Conservation (phyloP, 2,888 invertebrate genomes). For the Andricus curvator region DNA sequence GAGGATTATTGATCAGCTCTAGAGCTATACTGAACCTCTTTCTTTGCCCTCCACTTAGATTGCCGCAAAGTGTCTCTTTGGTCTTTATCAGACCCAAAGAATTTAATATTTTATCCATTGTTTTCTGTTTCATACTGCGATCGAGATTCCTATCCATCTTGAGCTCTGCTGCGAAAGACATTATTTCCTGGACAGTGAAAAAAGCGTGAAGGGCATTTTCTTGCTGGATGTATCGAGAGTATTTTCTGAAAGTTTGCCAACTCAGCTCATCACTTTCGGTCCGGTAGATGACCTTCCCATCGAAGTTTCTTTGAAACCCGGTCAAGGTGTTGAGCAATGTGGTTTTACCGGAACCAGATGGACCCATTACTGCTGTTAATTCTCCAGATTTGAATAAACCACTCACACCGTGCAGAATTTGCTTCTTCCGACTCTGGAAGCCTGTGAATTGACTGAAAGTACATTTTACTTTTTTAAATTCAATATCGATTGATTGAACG, state of each 20-base stretch:
- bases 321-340: no score
- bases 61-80: not conserved
- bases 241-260: not conserved
- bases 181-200: not conserved
- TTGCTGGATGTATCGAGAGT: conserved; percentile 9
- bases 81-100: conserved; percentile 9
- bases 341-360: no score
- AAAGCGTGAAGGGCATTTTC: not conserved
- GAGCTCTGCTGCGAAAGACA: not conserved
- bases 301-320: not conserved
- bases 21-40: conserved; percentile 14
- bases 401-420: no score
- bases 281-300: not conserved
- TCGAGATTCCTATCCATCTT: not conserved
- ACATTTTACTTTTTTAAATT: no score
- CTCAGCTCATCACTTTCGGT: not conserved
- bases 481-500: no score
- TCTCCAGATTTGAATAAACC: no score
- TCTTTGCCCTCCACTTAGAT: not conserved
- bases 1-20: conserved; percentile 3
- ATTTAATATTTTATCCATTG: conserved; percentile 4
- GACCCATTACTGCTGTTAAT: no score
- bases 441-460: no score
- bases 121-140: not conserved
- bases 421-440: no score